Conservation (phyloP, 2,888 invertebrate species). For the Cheilosia pagana region DNA sequence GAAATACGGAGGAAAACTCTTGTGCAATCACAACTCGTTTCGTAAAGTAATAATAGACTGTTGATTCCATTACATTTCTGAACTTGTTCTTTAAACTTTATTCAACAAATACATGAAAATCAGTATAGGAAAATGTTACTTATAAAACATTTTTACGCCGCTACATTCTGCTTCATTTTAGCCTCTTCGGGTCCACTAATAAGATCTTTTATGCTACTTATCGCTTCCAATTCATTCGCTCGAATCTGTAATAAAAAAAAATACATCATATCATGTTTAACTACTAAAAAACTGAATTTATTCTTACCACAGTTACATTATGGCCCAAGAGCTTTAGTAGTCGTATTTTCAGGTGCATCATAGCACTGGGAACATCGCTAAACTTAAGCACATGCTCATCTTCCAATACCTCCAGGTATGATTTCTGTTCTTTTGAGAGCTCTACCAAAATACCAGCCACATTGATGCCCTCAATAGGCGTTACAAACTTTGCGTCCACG, state of each 20-base stretch:
- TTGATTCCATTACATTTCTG: neutral
- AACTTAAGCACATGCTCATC: conserved; percentile 79
- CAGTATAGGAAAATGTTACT: neutral
- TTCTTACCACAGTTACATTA: conserved; percentile 79
- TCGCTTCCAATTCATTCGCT: conserved; percentile 28
- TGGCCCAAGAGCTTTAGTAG: conserved; percentile 79
- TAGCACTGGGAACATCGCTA: conserved; percentile 77
- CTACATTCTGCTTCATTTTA: conserved; percentile 35
- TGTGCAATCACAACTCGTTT: too few relatives aligned
- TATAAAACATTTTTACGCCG: conserved; percentile 12
- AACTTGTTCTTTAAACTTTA: neutral
- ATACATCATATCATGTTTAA: neutral
- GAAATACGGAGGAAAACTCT: too few relatives aligned
- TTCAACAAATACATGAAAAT: conserved; percentile 24
- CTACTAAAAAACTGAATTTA: neutral
- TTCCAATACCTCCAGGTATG: conserved; percentile 79
- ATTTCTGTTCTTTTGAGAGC: conserved; percentile 58
- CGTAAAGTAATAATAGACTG: too few relatives aligned
- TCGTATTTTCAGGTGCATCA: conserved; percentile 79
- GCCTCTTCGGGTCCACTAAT: conserved; percentile 12
- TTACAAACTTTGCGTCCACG: conserved; percentile 77
- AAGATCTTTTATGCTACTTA: conserved; percentile 34
- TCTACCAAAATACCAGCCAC: conserved; percentile 80
- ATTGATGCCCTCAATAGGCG: conserved; percentile 81
- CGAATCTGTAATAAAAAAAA: conserved; percentile 38